A percentile compares a stretch with the other conserved stretches of the same genome.
These are phyloP conservation scores for Brachionus calyciflorus DNA, from an alignment of 1,140 invertebrate species.

Conservation along the genomic window DNA sequence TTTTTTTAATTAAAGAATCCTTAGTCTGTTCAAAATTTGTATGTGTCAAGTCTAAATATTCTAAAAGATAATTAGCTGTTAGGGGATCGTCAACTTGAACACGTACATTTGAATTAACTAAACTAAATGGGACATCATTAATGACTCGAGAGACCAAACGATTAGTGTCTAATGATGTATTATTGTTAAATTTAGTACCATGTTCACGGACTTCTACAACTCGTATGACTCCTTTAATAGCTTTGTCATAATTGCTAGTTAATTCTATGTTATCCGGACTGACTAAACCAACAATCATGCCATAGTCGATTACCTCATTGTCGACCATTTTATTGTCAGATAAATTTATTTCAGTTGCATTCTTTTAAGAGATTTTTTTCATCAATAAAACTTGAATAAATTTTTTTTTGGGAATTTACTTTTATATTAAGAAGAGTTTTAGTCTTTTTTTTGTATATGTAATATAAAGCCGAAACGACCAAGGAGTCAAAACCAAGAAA, in stretches of 20 bases:
- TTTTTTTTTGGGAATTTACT: neutral
- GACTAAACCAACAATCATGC: constrained; percentile 19
- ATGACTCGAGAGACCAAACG: neutral
- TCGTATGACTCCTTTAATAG: constrained; percentile 15
- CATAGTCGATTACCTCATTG: constrained; percentile 21
- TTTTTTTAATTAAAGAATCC: neutral
- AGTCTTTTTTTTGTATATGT: constrained; percentile 27
- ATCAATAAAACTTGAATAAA: neutral
- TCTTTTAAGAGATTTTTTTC: neutral
- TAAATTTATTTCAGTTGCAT: constrained; percentile 14
- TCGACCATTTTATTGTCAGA: neutral
- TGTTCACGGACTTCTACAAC: constrained; percentile 25
- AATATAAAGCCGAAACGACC: constrained; percentile 28
- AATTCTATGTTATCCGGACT: constrained; percentile 5
- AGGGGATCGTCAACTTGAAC: constrained; percentile 7
- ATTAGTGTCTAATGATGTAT: constrained; percentile 19
- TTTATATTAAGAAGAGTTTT: constrained; percentile 7
- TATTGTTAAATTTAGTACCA: constrained; percentile 8
- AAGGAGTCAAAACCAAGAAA: constrained; percentile 37
- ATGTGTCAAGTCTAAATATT: constrained; percentile 34
- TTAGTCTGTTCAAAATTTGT: constrained; percentile 4
- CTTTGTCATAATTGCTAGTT: constrained; percentile 13
- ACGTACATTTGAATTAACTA: neutral
- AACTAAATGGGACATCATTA: constrained; percentile 36
- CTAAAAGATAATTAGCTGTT: constrained; percentile 1